Percentiles rank a stretch among this genome's conserved stretches.
Evolutionary conservation across 2,797 vertebrate species (phyloP).

Genomic region (Malacoctenus gilli): DNA sequence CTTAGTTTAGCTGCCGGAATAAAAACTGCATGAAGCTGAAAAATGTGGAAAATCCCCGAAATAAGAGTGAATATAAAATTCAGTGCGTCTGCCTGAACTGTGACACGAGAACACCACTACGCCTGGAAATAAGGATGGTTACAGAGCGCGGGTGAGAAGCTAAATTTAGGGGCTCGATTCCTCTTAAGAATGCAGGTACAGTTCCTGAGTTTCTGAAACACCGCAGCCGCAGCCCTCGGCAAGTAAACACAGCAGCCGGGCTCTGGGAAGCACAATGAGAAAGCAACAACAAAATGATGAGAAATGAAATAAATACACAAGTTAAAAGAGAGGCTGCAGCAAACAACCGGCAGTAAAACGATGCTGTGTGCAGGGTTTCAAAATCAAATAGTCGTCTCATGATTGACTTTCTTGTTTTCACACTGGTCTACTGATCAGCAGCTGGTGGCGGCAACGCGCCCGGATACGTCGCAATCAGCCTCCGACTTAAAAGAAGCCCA

Average conservation of each 20-base stretch:
- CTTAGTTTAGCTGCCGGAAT: too few relatives aligned
- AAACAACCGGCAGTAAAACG: neutral
- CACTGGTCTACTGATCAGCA: neutral
- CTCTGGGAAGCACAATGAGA: neutral
- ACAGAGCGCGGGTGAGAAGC: too few relatives aligned
- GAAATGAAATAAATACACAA: neutral
- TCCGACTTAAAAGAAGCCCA: constrained; percentile 5
- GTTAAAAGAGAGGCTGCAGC: neutral
- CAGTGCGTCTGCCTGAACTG: too few relatives aligned
- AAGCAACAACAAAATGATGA: neutral
- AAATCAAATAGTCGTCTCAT: neutral
- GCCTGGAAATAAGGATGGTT: too few relatives aligned
- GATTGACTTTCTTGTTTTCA: neutral
- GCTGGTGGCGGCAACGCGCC: neutral
- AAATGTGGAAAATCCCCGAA: too few relatives aligned
- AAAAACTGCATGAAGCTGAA: too few relatives aligned
- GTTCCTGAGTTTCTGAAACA: neutral
- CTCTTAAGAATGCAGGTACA: neutral
- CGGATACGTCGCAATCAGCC: constrained; percentile 7
- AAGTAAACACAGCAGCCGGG: neutral
- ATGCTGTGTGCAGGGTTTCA: neutral
- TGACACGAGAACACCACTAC: too few relatives aligned
- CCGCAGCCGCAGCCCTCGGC: neutral
- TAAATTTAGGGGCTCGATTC: neutral
- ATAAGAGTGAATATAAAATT: too few relatives aligned